Base-by-base conservation (phyloP, 2,113 vertebrate species). In the Gobiocypris rarus region DNA sequence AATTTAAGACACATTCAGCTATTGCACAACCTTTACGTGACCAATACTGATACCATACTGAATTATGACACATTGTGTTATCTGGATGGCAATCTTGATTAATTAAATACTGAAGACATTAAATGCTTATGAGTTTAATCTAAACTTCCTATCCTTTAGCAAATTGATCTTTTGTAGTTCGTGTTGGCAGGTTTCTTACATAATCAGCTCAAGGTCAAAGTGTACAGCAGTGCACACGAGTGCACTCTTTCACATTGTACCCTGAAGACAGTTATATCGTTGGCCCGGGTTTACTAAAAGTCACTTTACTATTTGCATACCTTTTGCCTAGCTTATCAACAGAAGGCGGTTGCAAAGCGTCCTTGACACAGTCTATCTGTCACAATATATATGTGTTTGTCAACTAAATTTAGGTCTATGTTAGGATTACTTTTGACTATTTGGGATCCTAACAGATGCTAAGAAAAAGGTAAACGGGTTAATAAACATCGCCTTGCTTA, bases 141-240 rank as follows among this genome's bases (percentile, higher is more conserved):
- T 14, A 28, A 50, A 13, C 4, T 73, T 26, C 5, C 4, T 5
- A 59, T 67, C n/a, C 43, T 65, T 69, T 34, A 31, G 3, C 24
- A 74, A 41, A 73, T 45, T 70, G 24, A 48, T n/a, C 38, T 58
- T 9, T 41, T 45, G 8, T 14, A 48, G 75, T n/a, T 54, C 22
- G 5, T 67, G 81, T 80, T 75, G 56, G 82, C 82, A 81, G 74
- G 48, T 80, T 61, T 24, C 13, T 75, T 75, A 43, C 31, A 14
- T 31, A 31, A 78, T 34, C 34, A 54, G 31, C 41, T 73, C 54
- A 80, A 61, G 56, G 77, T 65, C 38, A 86, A 74, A 80, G 75
- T 50, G 82, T 52, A 48, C 13, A 67, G 54, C n/a, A 56, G 52
- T 56, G 65, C 26, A 56, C 54, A 52, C 4, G 1, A 19, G 61